Evolutionary conservation across 2,888 invertebrate species (phyloP).

Genomic region (Therioaphis trifolii): DNA sequence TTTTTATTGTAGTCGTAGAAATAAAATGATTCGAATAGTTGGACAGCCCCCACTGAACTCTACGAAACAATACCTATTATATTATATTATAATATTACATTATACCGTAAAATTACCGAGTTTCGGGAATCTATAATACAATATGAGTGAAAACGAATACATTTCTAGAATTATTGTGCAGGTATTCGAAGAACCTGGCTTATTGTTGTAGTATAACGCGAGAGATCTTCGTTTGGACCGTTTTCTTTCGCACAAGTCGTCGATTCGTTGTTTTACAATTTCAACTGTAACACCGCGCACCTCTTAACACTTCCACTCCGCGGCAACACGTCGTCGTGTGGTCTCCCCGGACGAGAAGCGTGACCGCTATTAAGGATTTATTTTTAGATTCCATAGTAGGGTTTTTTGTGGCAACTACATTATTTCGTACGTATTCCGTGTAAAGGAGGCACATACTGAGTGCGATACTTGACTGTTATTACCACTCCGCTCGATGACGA

Average conservation of each 20-base stretch:
- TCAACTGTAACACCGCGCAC: conserved; percentile 44
- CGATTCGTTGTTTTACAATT: conserved; percentile 37
- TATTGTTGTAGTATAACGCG: neutral
- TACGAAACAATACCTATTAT: neutral
- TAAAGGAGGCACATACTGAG: too few relatives aligned
- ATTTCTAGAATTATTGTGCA: conserved; percentile 8
- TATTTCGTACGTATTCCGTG: too few relatives aligned
- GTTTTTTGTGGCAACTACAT: conserved; percentile 23
- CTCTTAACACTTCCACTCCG: conserved; percentile 13
- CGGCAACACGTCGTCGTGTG: conserved; percentile 38
- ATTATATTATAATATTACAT: neutral
- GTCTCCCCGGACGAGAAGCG: neutral
- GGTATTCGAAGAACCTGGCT: neutral
- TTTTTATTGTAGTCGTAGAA: too few relatives aligned
- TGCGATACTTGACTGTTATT: neutral
- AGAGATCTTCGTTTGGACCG: neutral
- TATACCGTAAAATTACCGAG: too few relatives aligned
- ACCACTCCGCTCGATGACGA: neutral
- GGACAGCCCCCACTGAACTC: neutral
- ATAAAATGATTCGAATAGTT: too few relatives aligned
- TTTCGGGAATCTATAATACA: too few relatives aligned
- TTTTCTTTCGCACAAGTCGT: conserved; percentile 39
- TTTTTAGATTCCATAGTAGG: conserved; percentile 11
- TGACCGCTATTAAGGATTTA: conserved; percentile 21
- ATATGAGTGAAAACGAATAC: neutral